A percentile compares a stretch with the other conserved stretches of the same genome.
Conservation (phyloP, 2,797 vertebrate species). For the Petrocephalus schoutedeni region DNA sequence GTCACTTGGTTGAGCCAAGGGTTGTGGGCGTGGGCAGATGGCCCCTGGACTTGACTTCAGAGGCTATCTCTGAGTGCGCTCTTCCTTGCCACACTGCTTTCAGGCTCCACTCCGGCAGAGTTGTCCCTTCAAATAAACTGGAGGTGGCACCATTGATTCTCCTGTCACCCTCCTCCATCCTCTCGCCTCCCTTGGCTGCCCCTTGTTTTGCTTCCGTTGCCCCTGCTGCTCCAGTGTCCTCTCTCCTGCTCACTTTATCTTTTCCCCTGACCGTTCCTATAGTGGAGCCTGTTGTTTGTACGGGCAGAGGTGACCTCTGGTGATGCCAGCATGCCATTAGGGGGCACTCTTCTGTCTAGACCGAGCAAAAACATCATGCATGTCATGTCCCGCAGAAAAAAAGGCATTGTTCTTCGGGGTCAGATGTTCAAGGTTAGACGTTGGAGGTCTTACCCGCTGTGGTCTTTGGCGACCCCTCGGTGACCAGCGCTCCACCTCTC, state of each 20-base stretch:
- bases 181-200: not conserved
- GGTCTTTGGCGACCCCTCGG: not conserved
- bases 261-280: not conserved
- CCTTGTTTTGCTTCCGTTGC: not conserved
- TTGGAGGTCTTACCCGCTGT: not conserved
- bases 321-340: not conserved
- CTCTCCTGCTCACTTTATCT: not conserved
- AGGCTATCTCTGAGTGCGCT: not conserved
- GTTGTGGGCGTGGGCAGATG: not conserved
- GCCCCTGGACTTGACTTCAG: not conserved
- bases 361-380: not conserved
- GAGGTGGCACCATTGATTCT: not conserved
- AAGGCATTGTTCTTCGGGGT: not conserved
- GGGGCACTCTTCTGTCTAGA: constrained; percentile 8
- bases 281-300: not conserved
- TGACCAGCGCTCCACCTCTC: not conserved
- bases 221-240: not conserved
- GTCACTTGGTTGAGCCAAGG: not conserved
- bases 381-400: not conserved
- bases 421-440: not conserved
- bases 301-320: not conserved
- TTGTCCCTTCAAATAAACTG: not conserved
- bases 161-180: not conserved
- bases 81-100: not conserved
- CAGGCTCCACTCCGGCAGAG: not conserved